Conservation (phyloP, 2,888 invertebrate species). For the Eristalis tenax region DNA sequence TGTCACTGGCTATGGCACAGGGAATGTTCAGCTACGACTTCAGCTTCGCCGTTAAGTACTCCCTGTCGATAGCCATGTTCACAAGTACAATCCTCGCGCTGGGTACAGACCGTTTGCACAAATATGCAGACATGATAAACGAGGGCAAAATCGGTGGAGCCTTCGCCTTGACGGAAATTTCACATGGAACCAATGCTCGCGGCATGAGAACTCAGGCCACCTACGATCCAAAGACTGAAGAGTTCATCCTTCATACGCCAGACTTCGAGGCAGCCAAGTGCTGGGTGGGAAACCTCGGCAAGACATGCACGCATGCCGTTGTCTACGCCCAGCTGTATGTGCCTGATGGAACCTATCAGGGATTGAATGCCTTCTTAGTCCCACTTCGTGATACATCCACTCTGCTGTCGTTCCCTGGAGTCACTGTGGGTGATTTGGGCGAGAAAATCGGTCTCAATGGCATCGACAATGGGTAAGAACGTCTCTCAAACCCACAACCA, state of each 20-base stretch:
- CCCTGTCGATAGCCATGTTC: constrained; percentile 86
- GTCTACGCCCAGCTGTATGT: constrained; percentile 94
- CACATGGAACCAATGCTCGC: constrained; percentile 95
- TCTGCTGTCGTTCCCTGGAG: constrained; percentile 87
- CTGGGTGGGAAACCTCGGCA: constrained; percentile 87
- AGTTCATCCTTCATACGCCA: constrained; percentile 88
- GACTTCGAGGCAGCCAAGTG: constrained; percentile 90
- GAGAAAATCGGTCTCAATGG: constrained; percentile 95
- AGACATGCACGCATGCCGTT: constrained; percentile 92
- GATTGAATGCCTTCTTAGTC: constrained; percentile 94
- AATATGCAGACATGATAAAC: constrained; percentile 81
- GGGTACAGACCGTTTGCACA: constrained; percentile 85
- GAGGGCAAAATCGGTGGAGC: constrained; percentile 84
- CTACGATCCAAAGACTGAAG: constrained; percentile 87
- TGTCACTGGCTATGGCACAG: constrained; percentile 82
- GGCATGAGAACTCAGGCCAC: constrained; percentile 93
- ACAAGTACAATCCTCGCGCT: constrained; percentile 85
- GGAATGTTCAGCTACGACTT: constrained; percentile 84
- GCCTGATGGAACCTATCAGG: constrained; percentile 89
- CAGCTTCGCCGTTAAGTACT: constrained; percentile 85
- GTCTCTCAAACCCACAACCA: neutral
- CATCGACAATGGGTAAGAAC: constrained; percentile 92
- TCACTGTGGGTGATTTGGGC: constrained; percentile 95
- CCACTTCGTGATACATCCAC: constrained; percentile 90
- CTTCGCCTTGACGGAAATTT: constrained; percentile 93